These are phyloP conservation scores for Patagioenas fasciata DNA, from an alignment of 2,113 vertebrate species.

Conservation along the genomic window DNA sequence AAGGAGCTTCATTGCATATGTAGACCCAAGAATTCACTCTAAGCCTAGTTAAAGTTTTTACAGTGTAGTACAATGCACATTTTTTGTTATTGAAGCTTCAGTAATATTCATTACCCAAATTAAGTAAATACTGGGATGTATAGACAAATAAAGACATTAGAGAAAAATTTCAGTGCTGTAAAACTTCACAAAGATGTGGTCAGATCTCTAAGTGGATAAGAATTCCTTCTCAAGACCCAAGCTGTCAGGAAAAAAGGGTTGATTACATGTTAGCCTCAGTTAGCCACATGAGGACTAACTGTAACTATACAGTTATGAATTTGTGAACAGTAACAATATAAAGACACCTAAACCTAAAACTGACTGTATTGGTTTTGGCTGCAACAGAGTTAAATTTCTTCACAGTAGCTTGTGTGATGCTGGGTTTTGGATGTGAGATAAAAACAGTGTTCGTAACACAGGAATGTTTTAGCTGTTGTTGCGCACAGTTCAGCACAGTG, in stretches of 20 bases:
- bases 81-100: background rate
- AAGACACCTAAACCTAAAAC: background rate
- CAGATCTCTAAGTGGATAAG: background rate
- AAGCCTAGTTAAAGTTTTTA: background rate
- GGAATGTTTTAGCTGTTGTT: background rate
- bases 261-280: background rate
- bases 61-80: background rate
- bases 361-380: background rate
- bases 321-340: background rate
- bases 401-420: background rate
- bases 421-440: background rate
- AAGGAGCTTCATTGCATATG: background rate
- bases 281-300: background rate
- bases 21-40: background rate
- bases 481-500: background rate
- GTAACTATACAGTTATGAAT: background rate
- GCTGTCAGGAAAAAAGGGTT: background rate
- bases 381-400: background rate
- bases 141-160: background rate
- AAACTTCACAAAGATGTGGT: background rate
- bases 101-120: background rate
- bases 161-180: background rate
- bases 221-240: background rate
- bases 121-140: background rate
- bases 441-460: background rate